A percentile compares a stretch with the other conserved stretches of the same genome.
phyloP scores from a whole-genome alignment of 2,888 invertebrate species.

The Acleris sparsana region DNA sequence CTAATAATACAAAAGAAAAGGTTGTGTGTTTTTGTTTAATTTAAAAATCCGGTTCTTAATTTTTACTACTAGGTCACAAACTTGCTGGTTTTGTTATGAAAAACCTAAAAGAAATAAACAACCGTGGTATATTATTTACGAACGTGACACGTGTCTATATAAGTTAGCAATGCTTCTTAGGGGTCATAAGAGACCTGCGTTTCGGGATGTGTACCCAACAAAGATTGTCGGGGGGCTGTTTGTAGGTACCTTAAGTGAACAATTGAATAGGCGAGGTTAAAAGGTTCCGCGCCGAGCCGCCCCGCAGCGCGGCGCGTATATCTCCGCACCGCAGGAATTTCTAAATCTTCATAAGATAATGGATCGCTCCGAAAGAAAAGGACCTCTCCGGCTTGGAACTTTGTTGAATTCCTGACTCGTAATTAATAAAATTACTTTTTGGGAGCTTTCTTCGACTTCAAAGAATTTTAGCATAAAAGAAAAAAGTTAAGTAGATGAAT shows the following conservation, averaged over 20 bases:
- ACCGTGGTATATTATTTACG: too few species aligned
- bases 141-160: background rate
- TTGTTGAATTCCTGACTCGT: conserved; percentile 83
- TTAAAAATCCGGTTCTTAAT: conserved; percentile 9
- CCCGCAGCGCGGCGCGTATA: conserved; percentile 32
- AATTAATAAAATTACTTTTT: conserved; percentile 84
- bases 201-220: conserved; percentile 22
- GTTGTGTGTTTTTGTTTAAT: conserved; percentile 20
- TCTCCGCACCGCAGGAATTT: conserved; percentile 75
- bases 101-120: background rate
- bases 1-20: conserved; percentile 28
- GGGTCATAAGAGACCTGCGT: conserved; percentile 16
- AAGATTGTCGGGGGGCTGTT: conserved; percentile 17
- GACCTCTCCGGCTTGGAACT: conserved; percentile 78
- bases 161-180: background rate
- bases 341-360: conserved; percentile 84
- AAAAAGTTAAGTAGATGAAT: conserved; percentile 83
- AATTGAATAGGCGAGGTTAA: conserved; percentile 36
- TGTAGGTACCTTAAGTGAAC: conserved; percentile 28
- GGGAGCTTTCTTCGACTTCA: conserved; percentile 82
- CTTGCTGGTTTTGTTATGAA: background rate
- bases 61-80: conserved; percentile 14
- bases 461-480: conserved; percentile 82
- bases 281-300: conserved; percentile 33
- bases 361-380: conserved; percentile 81